A percentile compares a stretch with the other conserved stretches of the same genome.
Conservation (phyloP, 2,113 vertebrate genomes). For the Barnardius zonarius region DNA sequence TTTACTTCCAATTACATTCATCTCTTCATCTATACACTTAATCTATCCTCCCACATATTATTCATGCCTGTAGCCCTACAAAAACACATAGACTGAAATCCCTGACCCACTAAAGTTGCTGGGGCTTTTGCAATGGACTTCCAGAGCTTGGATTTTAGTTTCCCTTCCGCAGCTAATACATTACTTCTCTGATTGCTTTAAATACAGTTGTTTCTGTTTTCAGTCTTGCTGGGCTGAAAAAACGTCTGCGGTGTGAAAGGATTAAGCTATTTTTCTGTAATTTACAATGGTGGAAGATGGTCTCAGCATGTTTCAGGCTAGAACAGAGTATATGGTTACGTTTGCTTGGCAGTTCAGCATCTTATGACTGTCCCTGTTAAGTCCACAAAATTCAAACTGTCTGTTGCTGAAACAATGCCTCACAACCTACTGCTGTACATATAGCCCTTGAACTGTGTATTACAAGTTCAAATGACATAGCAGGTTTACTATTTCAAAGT, state of each 20-base stretch:
- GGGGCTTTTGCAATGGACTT: neutral
- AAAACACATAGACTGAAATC: neutral
- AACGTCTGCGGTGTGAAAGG: neutral
- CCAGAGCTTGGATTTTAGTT: neutral
- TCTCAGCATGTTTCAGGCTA: neutral
- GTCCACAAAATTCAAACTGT: neutral
- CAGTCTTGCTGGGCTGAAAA: neutral
- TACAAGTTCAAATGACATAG: neutral
- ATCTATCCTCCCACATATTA: neutral
- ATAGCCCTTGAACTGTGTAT: neutral
- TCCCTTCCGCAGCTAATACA: neutral
- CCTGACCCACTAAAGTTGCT: neutral
- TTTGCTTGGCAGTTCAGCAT: neutral
- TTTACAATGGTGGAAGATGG: neutral
- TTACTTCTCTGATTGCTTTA: neutral
- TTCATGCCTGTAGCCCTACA: neutral
- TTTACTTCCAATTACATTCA: neutral
- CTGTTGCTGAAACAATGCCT: neutral
- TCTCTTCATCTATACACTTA: neutral
- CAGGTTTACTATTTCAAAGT: neutral
- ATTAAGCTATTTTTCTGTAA: neutral
- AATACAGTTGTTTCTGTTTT: neutral
- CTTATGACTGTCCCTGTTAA: neutral
- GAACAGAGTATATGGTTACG: neutral
- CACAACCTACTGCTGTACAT: neutral